Conservation (phyloP, 2,113 vertebrate genomes). For the Leptobrachium ailaonicum region DNA sequence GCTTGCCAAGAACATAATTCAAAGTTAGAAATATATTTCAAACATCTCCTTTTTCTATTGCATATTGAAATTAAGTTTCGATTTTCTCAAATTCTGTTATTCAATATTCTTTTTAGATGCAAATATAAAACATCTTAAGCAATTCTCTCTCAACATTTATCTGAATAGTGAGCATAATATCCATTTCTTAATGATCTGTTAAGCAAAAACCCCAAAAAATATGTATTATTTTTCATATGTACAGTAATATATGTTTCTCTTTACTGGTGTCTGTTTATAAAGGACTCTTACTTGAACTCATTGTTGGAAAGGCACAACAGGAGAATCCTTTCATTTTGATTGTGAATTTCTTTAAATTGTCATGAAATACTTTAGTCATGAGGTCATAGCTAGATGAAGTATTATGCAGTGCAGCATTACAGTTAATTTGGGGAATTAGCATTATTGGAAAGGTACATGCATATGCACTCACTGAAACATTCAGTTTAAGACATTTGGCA, state of each 20-base stretch:
- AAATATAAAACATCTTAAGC: constrained; percentile 46
- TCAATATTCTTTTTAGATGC: constrained; percentile 50
- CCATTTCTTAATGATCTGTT: constrained; percentile 25
- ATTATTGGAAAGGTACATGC: background rate
- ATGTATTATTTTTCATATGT: constrained; percentile 45
- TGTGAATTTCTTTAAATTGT: constrained; percentile 16
- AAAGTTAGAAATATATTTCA: constrained; percentile 50
- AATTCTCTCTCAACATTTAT: constrained; percentile 45
- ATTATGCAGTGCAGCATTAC: background rate
- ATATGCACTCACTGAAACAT: too few relatives aligned
- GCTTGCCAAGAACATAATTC: constrained; percentile 48
- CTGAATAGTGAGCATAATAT: constrained; percentile 37
- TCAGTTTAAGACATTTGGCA: too few relatives aligned
- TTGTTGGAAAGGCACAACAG: constrained; percentile 41
- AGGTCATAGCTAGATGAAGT: background rate
- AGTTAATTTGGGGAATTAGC: background rate
- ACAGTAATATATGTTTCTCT: constrained; percentile 41
- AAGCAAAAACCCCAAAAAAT: constrained; percentile 5
- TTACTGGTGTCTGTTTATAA: constrained; percentile 41
- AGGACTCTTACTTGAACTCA: constrained; percentile 36
- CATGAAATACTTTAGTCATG: constrained; percentile 17
- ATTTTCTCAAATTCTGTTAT: constrained; percentile 44
- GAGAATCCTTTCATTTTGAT: constrained; percentile 2
- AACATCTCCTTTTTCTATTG: constrained; percentile 44
- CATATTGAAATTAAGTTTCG: constrained; percentile 49